Conservation (phyloP, 1,140 invertebrate species). For the Penaeus indicus region DNA sequence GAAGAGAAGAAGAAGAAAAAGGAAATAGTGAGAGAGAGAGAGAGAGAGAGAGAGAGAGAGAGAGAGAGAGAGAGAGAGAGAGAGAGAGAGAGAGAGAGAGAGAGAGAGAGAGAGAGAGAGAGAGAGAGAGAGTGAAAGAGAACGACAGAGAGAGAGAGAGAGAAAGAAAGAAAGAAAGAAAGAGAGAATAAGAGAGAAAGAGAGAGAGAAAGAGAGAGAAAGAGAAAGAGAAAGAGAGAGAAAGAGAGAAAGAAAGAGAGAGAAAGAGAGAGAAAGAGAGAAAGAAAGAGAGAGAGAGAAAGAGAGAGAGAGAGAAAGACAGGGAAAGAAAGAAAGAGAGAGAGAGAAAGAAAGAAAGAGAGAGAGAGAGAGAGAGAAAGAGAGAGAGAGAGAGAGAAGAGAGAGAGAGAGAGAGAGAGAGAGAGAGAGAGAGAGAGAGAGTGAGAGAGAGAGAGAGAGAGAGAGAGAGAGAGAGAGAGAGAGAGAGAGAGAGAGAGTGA, state of each 20-base stretch:
- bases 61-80: no score
- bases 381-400: neutral
- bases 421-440: neutral
- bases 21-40: no score
- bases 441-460: neutral
- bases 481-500: neutral
- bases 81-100: no score
- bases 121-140: no score
- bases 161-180: no score
- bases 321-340: neutral
- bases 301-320: neutral
- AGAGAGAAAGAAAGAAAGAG: neutral
- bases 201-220: constrained; percentile 39
- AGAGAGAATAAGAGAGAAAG: constrained; percentile 35
- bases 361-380: neutral
- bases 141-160: no score
- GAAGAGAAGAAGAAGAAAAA: no score
- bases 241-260: neutral
- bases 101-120: no score
- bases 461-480: no score
- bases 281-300: neutral
- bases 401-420: neutral
- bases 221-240: neutral
- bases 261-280: neutral
- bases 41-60: no score